Evolutionary conservation across 1,140 invertebrate genomes (phyloP).

Genomic region (Musca vetustissima): DNA sequence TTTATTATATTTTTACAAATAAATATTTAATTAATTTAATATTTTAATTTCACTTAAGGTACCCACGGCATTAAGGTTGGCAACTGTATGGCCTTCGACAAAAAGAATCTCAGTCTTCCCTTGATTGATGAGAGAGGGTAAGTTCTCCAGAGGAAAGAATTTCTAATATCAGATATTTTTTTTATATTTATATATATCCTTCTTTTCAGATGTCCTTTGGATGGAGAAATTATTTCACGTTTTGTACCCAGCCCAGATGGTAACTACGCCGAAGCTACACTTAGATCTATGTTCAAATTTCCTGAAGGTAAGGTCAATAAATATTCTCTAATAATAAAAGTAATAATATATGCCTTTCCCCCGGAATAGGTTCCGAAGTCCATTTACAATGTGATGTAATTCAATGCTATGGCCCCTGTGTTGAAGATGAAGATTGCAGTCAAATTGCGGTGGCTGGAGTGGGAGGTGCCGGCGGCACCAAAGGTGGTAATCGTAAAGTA

Average conservation of each 20-base stretch:
- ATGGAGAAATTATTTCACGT: slow-evolving; percentile 44
- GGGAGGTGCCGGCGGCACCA: slow-evolving; percentile 49
- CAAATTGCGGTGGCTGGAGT: slow-evolving; percentile 49
- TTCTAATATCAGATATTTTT: neutral
- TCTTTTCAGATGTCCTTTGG: slow-evolving; percentile 53
- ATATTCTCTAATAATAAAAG: neutral
- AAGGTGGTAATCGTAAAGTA: slow-evolving; percentile 36
- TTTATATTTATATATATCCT: neutral
- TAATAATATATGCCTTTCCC: too few relatives aligned
- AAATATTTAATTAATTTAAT: too few relatives aligned
- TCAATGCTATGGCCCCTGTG: slow-evolving; percentile 58
- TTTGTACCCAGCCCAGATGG: slow-evolving; percentile 51
- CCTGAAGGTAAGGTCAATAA: slow-evolving; percentile 43
- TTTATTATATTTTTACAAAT: too few relatives aligned
- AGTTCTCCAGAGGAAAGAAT: too few relatives aligned
- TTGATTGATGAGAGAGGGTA: slow-evolving; percentile 82
- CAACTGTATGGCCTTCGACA: slow-evolving; percentile 85
- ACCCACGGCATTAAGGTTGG: slow-evolving; percentile 76
- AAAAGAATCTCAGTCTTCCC: slow-evolving; percentile 73
- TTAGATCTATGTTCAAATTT: slow-evolving; percentile 54
- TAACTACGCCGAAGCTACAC: slow-evolving; percentile 46
- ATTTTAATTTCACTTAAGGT: slow-evolving; percentile 34
- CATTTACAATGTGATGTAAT: slow-evolving; percentile 59
- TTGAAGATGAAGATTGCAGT: slow-evolving; percentile 58
- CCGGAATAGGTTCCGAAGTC: slow-evolving; percentile 46